Percentiles rank a stretch among this genome's conserved stretches.
Evolutionary conservation across 2,797 vertebrate genomes (phyloP).

Genomic region (Sebastes matsubarae): DNA sequence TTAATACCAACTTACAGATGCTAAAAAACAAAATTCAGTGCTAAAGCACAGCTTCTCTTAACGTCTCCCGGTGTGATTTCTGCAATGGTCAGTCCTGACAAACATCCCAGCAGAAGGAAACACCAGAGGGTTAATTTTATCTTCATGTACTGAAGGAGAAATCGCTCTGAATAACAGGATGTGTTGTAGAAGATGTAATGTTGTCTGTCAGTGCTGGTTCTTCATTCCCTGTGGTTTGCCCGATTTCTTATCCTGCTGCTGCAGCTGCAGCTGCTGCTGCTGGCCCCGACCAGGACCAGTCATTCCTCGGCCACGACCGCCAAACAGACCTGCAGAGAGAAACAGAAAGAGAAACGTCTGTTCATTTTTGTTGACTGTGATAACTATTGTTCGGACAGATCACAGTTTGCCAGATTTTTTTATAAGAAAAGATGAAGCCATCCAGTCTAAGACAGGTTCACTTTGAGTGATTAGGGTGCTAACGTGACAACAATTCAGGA

Average conservation of each 20-base stretch:
- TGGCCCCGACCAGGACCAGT: slow-evolving; percentile 86
- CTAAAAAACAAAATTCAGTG: slow-evolving; percentile 50
- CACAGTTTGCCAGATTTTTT: not conserved
- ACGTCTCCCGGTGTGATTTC: slow-evolving; percentile 17
- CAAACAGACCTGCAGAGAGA: slow-evolving; percentile 68
- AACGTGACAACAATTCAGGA: not conserved
- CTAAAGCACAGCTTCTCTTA: slow-evolving; percentile 46
- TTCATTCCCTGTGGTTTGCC: slow-evolving; percentile 90
- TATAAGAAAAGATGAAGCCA: not conserved
- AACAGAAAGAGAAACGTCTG: not conserved
- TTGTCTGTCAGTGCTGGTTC: slow-evolving; percentile 84
- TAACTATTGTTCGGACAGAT: not conserved
- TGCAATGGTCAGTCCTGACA: slow-evolving; percentile 6
- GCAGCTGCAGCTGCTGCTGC: slow-evolving; percentile 74
- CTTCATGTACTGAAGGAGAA: slow-evolving; percentile 24
- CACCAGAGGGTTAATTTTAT: slow-evolving; percentile 16
- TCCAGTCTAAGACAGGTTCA: not conserved
- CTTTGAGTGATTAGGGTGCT: not conserved
- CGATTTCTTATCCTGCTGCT: slow-evolving; percentile 89
- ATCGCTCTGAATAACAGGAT: slow-evolving; percentile 10
- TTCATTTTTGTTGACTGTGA: not conserved
- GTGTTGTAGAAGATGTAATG: slow-evolving; percentile 1
- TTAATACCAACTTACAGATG: slow-evolving; percentile 20
- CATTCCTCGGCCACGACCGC: slow-evolving; percentile 88
- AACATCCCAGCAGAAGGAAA: slow-evolving; percentile 41